Conservation (phyloP, 2,797 vertebrate species). For the Glyptemys insculpta region DNA sequence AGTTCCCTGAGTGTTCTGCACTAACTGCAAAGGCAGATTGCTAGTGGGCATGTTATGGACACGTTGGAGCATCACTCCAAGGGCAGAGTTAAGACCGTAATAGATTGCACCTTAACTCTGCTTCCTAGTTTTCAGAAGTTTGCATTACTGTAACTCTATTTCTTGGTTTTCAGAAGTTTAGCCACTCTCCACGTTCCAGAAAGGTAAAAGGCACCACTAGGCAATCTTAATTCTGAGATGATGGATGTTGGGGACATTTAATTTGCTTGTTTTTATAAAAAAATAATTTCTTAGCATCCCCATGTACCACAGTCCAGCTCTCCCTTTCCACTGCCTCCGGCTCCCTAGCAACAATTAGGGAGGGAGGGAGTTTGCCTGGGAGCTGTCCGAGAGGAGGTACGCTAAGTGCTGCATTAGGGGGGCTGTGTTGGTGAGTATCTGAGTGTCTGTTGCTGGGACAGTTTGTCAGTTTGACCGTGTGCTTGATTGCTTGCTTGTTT, state of each 20-base stretch:
- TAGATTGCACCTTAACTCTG: fast-evolving
- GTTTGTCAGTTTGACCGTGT: too few species aligned
- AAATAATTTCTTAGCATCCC: background rate
- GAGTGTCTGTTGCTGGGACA: too few species aligned
- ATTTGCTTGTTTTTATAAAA: background rate
- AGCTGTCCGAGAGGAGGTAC: too few species aligned
- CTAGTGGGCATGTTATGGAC: background rate
- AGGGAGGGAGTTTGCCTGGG: too few species aligned
- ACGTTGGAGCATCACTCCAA: background rate
- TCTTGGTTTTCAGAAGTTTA: background rate
- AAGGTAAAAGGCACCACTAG: background rate
- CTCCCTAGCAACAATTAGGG: background rate
- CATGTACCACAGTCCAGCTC: background rate
- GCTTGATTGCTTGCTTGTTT: too few species aligned
- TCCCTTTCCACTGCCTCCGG: background rate
- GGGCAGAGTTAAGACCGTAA: background rate
- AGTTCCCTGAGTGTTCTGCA: background rate
- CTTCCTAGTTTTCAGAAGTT: background rate
- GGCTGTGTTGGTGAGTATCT: too few species aligned
- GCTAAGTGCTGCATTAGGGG: too few species aligned
- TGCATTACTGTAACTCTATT: background rate
- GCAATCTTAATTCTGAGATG: background rate
- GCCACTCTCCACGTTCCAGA: background rate
- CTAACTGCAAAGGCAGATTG: background rate
- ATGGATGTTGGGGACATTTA: background rate